Percentiles rank a stretch among this genome's conserved stretches.
Conservation (phyloP, 1,140 invertebrate species). For the Heliconius hermathena region DNA sequence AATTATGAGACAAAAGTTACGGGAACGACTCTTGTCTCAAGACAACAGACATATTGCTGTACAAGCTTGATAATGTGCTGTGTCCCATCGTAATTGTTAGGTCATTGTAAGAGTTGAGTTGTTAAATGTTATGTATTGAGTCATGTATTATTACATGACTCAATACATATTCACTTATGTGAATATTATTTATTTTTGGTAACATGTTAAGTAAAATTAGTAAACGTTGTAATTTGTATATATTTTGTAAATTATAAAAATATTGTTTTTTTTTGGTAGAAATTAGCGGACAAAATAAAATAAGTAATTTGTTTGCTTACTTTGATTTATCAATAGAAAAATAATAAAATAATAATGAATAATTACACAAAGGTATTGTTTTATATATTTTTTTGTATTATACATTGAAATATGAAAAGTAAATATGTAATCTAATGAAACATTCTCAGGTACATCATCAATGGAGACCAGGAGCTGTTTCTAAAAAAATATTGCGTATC, state of each 20-base stretch:
- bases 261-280: neutral
- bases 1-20: constrained; percentile 56
- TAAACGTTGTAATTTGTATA: constrained; percentile 53
- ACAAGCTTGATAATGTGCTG: constrained; percentile 33
- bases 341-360: neutral
- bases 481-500: constrained; percentile 55
- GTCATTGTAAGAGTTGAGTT: constrained; percentile 39
- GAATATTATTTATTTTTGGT: constrained; percentile 59
- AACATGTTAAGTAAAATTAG: constrained; percentile 63
- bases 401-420: neutral
- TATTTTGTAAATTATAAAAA: constrained; percentile 40
- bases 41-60: constrained; percentile 42
- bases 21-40: constrained; percentile 44
- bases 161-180: no score
- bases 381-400: constrained; percentile 39
- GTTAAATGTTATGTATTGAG: constrained; percentile 40
- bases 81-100: constrained; percentile 36
- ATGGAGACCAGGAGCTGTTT: constrained; percentile 70
- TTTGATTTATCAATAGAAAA: neutral
- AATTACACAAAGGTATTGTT: neutral
- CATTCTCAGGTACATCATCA: constrained; percentile 49
- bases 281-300: neutral
- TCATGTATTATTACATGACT: no score
- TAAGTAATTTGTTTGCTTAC: neutral
- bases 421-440: neutral